Base-by-base conservation (phyloP, 92 coral and sea anemone genomes). In the Virgularia gustaviana region DNA sequence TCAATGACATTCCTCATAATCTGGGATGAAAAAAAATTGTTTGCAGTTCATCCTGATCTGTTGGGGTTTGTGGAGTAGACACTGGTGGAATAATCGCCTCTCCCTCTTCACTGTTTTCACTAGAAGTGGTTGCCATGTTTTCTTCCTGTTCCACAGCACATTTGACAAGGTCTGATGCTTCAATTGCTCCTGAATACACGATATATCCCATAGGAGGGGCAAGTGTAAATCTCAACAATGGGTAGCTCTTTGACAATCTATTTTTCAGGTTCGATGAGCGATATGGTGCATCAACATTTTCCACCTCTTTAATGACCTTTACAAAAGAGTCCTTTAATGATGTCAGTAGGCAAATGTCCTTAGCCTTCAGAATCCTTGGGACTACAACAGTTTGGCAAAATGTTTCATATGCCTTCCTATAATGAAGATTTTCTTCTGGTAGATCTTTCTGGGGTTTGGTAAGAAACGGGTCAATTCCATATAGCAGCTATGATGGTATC, bases 21-120 rank as follows among this genome's bases (percentile, higher is more conserved):
- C 12, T 65, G 45, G 15, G 55, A 65, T 1, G 41, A 65, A 25
- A 65, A 44, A 23, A 37, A 25, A 10, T 42, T 65, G 73, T 65
- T 65, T 57, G 38, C 57, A 65, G 24, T 55, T 65, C 22, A 0
- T 65, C 73, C 45, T 43, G 73, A 25, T 65, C 55, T 15, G 55
- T 47, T 5, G 64, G 64, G 5, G 27, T 9, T 57, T 33, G 35
- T 6, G 64, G 30, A 24, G 64, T 57, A 28, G 9, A 57, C 11
- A 37, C n/a, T 24, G 33, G 35, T 2, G 28, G 12, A 32, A 19
- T 25, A 37, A 27, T 1, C 10, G 24, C 32, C 15, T 57, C 64
- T 32, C 6, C 64, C 30, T 57, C 32, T 24, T 37, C 30, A 1
- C 36, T 19, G 2, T 2, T 27, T 11, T 57, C 64, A 24, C 5